These are phyloP conservation scores for Lampris megalopsis DNA, from an alignment of 2,113 vertebrate species.

Conservation along the genomic window DNA sequence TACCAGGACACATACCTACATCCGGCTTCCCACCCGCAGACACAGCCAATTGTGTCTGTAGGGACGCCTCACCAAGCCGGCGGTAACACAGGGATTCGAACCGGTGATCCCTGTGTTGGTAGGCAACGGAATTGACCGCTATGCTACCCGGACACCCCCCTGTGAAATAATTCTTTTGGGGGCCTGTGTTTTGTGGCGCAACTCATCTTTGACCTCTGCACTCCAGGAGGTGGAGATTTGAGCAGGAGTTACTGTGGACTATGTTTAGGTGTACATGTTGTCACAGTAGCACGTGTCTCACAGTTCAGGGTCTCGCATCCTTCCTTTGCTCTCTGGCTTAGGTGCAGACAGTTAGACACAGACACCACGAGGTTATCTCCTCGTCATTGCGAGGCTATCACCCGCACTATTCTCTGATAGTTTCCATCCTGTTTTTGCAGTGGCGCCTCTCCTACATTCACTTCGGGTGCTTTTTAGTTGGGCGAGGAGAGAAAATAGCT, in stretches of 20 bases:
- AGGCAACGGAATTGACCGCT: too few species aligned
- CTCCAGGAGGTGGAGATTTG: not conserved
- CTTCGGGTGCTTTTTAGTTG: not conserved
- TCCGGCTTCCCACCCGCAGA: too few species aligned
- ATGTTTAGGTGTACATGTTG: not conserved
- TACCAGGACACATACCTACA: too few species aligned
- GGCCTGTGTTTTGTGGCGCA: too few species aligned
- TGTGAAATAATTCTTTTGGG: too few species aligned
- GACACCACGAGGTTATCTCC: conserved; percentile 62
- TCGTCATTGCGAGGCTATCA: conserved; percentile 26
- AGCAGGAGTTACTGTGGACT: not conserved
- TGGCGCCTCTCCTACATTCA: conserved; percentile 7
- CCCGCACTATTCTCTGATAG: conserved; percentile 38
- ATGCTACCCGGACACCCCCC: too few species aligned
- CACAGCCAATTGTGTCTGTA: too few species aligned
- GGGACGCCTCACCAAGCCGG: too few species aligned
- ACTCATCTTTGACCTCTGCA: not conserved
- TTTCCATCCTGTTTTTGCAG: conserved; percentile 55
- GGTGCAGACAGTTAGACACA: conserved; percentile 43
- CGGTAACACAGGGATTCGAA: too few species aligned
- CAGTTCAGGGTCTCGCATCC: conserved; percentile 42
- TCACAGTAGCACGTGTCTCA: not conserved
- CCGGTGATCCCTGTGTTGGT: too few species aligned
- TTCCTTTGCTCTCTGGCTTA: conserved; percentile 62
- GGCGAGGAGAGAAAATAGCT: conserved; percentile 4